Conservation (phyloP, 2,888 invertebrate species). For the Lasioglossum marginatum region DNA sequence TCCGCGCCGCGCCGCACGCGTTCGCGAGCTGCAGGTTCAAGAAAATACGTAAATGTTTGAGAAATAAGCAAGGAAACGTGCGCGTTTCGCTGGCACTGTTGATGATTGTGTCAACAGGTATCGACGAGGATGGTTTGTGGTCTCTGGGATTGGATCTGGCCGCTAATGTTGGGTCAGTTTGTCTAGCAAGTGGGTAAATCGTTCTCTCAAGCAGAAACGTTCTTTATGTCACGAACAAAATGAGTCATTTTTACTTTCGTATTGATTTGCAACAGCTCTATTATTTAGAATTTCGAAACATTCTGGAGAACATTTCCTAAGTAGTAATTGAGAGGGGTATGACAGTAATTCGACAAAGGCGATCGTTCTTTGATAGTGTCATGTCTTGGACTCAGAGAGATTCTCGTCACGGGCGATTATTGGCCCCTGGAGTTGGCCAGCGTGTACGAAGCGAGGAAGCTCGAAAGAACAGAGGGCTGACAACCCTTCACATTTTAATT, state of each 20-base stretch:
- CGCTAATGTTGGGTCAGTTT: not conserved
- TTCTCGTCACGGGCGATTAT: constrained; percentile 20
- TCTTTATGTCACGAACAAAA: too few species aligned
- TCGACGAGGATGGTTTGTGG: not conserved
- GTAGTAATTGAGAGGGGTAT: not conserved
- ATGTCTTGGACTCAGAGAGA: not conserved
- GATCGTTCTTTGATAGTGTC: not conserved
- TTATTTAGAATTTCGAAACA: too few species aligned
- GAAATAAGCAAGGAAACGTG: not conserved
- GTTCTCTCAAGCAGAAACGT: too few species aligned
- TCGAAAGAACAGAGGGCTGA: constrained; percentile 55
- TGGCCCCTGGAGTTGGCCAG: constrained; percentile 15
- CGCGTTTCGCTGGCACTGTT: not conserved
- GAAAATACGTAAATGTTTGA: constrained; percentile 37
- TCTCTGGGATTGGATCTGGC: not conserved
- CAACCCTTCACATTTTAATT: constrained; percentile 83
- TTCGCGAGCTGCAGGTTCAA: not conserved
- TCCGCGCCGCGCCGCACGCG: not conserved
- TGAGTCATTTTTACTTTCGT: too few species aligned
- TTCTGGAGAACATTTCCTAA: too few species aligned
- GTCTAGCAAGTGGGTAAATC: too few species aligned
- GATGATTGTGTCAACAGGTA: constrained; percentile 49
- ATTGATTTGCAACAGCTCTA: too few species aligned
- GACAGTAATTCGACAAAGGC: not conserved
- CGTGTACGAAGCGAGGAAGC: constrained; percentile 23